Evolutionary conservation across 37 sponge, comb jelly and placozoan species (phyloP), one percentile per base, ranked within the genome.

Genomic region (Corticium candelabrum): DNA sequence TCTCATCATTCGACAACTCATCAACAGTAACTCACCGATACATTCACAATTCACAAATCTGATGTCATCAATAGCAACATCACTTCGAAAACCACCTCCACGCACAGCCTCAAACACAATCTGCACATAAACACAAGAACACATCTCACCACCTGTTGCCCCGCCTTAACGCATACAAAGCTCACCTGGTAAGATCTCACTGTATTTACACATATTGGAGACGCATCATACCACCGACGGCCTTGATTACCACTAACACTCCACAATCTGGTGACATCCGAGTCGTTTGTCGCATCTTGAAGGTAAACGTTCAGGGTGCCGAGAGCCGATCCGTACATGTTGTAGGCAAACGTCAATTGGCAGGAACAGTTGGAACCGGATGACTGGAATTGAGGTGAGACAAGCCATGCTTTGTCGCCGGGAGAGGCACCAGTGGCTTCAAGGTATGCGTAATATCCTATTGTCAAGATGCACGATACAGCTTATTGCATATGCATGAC

Each of bases 31-130:
- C 15, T 50, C 21, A 50, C 62, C 21, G 11, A 21, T 11, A 50
- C 62, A 50, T 27, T 50, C 21, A 21, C 62, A 50, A 27, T 50
- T 50, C 11, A 27, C 21, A 11, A 50, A 21, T 50, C 21, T 50
- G 78, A 83, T 81, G 33, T 83, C 79, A 82, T 83, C 84, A 15
- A 83, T 77, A 41, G 84, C 84, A 37, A 81, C 79, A 67, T 83
- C 84, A n/a, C 79, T 79, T 3, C 79, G 68, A 37, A 41, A 83
- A 3, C 43, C 15, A 2, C 36, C 68, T 2, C 79, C 84, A 37
- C 84, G 62, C 35, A 79, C 40, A 21, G 72, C 84, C 37, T 79
- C 84, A 38, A 83, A 56, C n/a, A 75, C 82, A 27, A 82, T 31
- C 56, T 68, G 31, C n/a, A n/a, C n/a, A n/a, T n/a, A n/a, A n/a